Percentiles rank a stretch among this genome's conserved stretches.
phyloP scores from a whole-genome alignment of 1,140 invertebrate species.

The Polyergus mexicanus region DNA sequence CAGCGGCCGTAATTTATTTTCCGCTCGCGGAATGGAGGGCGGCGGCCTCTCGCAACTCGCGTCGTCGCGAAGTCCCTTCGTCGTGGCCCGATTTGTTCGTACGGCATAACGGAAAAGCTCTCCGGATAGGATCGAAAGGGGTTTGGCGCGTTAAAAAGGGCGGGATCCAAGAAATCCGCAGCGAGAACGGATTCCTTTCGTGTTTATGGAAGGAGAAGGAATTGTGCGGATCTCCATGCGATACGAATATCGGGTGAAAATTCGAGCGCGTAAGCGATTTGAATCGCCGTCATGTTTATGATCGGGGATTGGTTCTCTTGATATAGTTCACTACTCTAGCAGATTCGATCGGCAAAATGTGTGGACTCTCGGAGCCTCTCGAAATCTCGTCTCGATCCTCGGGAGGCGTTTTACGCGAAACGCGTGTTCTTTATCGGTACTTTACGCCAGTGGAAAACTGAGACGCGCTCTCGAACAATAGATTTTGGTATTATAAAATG shows the following conservation, averaged over 20 bases:
- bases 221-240: conserved; percentile 39
- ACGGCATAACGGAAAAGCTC: conserved; percentile 38
- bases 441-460: conserved; percentile 47
- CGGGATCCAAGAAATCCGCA: not conserved
- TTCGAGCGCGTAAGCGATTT: conserved; percentile 52
- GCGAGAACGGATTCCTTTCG: conserved; percentile 45
- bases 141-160: conserved; percentile 21
- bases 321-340: not conserved
- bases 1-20: conserved; percentile 72
- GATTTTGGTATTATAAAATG: conserved; percentile 57
- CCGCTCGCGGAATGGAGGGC: conserved; percentile 31
- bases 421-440: conserved; percentile 61
- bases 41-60: not conserved
- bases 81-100: conserved; percentile 45
- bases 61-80: conserved; percentile 39
- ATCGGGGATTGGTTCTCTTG: not conserved
- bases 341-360: conserved; percentile 21
- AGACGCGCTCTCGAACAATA: conserved; percentile 49
- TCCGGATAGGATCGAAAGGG: conserved; percentile 30
- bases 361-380: not conserved
- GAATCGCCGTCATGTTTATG: not conserved
- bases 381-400: not conserved
- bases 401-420: conserved; percentile 49
- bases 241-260: conserved; percentile 28
- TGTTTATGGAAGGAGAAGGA: conserved; percentile 46